Evolutionary conservation across 2,113 vertebrate genomes (phyloP).

Genomic region (Odontophorus gujanensis): DNA sequence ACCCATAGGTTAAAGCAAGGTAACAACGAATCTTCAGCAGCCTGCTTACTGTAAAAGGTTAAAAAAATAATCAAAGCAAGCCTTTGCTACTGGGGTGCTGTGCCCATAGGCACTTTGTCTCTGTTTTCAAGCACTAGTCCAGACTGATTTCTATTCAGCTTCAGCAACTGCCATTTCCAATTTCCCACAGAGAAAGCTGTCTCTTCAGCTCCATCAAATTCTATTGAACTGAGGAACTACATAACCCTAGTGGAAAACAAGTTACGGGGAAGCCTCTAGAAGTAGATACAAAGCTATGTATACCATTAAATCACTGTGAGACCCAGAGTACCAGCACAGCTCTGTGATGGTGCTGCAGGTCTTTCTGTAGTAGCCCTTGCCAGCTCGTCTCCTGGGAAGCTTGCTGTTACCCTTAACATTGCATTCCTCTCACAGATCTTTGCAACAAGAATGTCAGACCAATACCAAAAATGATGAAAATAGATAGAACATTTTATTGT

Average conservation of each 20-base stretch:
- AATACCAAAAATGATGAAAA: background rate
- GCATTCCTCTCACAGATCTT: background rate
- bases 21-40: background rate
- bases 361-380: background rate
- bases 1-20: background rate
- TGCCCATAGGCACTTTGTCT: background rate
- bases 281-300: background rate
- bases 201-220: background rate
- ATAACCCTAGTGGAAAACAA: background rate
- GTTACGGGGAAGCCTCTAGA: background rate
- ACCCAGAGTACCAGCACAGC: background rate
- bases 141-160: background rate
- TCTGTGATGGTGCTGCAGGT: background rate
- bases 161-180: background rate
- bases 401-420: background rate
- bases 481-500: too few species aligned
- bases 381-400: background rate
- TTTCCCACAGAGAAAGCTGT: background rate
- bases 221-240: background rate
- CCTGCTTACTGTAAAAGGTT: background rate
- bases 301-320: background rate
- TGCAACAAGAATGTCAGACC: background rate
- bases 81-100: background rate
- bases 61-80: background rate
- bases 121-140: background rate